Evolutionary conservation across 2,888 invertebrate genomes (phyloP).

Genomic region (Apamea anceps): DNA sequence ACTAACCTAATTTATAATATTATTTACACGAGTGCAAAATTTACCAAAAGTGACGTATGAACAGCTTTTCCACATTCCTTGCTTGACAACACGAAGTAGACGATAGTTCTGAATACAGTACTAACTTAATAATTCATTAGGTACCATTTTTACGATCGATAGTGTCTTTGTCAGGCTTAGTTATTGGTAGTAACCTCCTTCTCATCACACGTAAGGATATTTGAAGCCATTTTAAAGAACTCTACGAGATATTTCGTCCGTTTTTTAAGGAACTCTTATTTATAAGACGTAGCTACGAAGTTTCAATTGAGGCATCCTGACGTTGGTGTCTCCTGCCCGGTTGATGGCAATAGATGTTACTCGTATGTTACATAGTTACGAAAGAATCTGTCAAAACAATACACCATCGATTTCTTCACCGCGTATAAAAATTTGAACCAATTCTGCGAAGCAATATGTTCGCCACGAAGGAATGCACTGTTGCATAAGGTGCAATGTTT

Average conservation of each 20-base stretch:
- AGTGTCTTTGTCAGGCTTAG: neutral
- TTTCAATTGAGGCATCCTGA: neutral
- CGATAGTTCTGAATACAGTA: neutral
- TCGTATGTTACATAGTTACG: neutral
- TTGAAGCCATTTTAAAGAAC: neutral
- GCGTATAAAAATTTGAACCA: conserved; percentile 9
- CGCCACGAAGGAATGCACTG: conserved; percentile 53
- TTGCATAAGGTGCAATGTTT: conserved; percentile 58
- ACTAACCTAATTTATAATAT: too few species aligned
- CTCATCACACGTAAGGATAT: too few species aligned
- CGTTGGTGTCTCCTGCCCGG: too few species aligned
- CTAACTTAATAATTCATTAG: neutral
- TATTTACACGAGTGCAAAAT: neutral
- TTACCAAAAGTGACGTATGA: neutral
- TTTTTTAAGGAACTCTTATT: neutral
- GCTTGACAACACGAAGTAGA: neutral
- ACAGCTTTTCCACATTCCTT: neutral
- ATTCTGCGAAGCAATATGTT: conserved; percentile 49
- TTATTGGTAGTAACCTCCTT: neutral
- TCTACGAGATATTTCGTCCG: neutral
- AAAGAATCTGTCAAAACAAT: conserved; percentile 1
- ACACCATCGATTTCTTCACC: neutral
- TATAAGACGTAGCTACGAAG: too few species aligned
- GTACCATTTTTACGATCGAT: neutral
- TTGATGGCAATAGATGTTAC: too few species aligned